Evolutionary conservation across 2,888 invertebrate species (phyloP).

Genomic region (Epirrhoe alternata): DNA sequence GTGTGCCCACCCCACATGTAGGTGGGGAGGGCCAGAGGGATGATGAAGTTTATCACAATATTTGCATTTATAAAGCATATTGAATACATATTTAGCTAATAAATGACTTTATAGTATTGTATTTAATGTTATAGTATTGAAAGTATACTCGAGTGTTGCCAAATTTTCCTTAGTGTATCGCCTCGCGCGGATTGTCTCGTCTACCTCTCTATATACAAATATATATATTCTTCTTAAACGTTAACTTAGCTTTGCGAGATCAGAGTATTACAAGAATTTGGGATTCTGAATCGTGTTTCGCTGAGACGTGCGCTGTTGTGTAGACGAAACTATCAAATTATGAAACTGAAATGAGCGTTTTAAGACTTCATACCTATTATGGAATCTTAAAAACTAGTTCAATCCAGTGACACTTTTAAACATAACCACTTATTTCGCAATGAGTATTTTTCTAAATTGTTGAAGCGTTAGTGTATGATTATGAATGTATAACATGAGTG

Average conservation of each 20-base stretch:
- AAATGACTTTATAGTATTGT: conserved; percentile 11
- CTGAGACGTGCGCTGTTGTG: too few relatives aligned
- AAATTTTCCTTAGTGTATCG: conserved; percentile 66
- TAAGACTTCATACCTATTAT: not conserved
- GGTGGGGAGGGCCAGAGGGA: too few relatives aligned
- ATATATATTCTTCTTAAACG: conserved; percentile 18
- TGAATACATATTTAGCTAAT: conserved; percentile 33
- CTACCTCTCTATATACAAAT: conserved; percentile 28
- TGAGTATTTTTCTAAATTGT: conserved; percentile 29
- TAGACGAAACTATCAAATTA: too few relatives aligned
- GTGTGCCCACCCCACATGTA: too few relatives aligned
- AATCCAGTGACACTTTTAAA: not conserved
- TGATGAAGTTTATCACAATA: conserved; percentile 26
- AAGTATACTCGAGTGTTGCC: conserved; percentile 57
- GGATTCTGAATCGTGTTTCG: not conserved
- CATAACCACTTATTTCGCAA: not conserved
- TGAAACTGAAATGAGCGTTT: not conserved
- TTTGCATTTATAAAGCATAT: conserved; percentile 41
- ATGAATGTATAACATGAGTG: not conserved
- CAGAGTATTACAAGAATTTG: conserved; percentile 6
- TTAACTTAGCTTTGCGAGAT: conserved; percentile 15
- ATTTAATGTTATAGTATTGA: conserved; percentile 38
- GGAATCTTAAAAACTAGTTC: not conserved
- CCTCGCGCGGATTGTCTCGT: conserved; percentile 26
- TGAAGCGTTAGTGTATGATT: conserved; percentile 16